These are phyloP conservation scores for Hirundichthys speculiger DNA, from an alignment of 2,113 vertebrate genomes.

Conservation along the genomic window DNA sequence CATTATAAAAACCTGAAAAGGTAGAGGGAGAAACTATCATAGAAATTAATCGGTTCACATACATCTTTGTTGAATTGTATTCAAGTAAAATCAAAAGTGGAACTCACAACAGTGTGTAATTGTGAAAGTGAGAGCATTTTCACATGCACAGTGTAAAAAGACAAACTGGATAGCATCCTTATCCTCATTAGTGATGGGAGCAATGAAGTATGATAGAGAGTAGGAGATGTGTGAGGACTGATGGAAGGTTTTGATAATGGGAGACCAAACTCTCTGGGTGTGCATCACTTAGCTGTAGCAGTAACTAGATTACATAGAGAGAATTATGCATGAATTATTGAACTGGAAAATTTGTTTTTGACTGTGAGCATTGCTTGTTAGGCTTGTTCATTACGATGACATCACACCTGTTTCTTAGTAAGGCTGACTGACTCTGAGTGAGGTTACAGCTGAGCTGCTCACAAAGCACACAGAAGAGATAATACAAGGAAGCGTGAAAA, in stretches of 20 bases:
- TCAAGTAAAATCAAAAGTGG: too few species aligned
- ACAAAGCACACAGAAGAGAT: neutral
- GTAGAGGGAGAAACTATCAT: too few species aligned
- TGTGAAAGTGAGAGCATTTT: too few species aligned
- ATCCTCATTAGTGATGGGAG: neutral
- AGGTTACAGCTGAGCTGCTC: conserved; percentile 16
- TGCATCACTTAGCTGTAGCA: conserved; percentile 12
- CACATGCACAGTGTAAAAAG: too few species aligned
- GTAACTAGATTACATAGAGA: conserved; percentile 19
- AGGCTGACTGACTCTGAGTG: conserved; percentile 19
- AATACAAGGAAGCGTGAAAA: neutral
- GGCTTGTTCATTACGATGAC: conserved; percentile 32
- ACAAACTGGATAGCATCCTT: too few species aligned
- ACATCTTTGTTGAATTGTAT: too few species aligned
- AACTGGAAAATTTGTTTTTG: conserved; percentile 55
- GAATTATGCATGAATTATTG: conserved; percentile 52
- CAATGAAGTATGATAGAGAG: neutral
- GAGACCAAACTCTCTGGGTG: conserved; percentile 8
- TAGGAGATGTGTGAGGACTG: neutral
- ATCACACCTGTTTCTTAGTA: conserved; percentile 43
- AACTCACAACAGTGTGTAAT: too few species aligned
- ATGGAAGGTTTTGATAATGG: neutral
- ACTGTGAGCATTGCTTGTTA: conserved; percentile 44
- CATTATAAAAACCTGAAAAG: too few species aligned
- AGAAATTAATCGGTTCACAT: too few species aligned